A percentile compares a stretch with the other conserved stretches of the same genome.
Evolutionary conservation across 2,888 invertebrate species (phyloP).

Genomic region (Steromphala cineraria): DNA sequence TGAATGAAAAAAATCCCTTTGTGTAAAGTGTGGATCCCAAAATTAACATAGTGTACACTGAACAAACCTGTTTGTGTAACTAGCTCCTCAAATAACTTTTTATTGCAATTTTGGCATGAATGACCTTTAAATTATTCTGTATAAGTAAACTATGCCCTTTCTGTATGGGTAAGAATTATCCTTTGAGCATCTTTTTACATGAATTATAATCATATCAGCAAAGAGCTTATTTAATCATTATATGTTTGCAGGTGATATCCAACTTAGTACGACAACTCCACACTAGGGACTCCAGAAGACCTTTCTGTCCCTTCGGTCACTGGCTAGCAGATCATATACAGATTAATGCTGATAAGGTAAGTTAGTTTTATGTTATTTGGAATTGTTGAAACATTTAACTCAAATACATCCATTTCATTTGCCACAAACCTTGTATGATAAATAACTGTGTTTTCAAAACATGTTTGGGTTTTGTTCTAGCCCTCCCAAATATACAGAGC

Average conservation of each 20-base stretch:
- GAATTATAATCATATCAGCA: too few relatives aligned
- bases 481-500: conserved; percentile 69
- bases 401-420: not conserved
- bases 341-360: conserved; percentile 72
- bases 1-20: too few relatives aligned
- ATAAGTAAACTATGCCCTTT: too few relatives aligned
- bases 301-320: conserved; percentile 84
- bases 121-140: too few relatives aligned
- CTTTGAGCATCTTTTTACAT: too few relatives aligned
- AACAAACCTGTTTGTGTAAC: too few relatives aligned
- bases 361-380: not conserved
- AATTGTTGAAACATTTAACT: not conserved
- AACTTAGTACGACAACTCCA: conserved; percentile 88
- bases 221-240: not conserved
- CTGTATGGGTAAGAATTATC: too few relatives aligned
- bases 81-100: too few relatives aligned
- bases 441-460: not conserved
- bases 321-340: conserved; percentile 80
- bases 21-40: too few relatives aligned
- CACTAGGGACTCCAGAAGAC: conserved; percentile 88
- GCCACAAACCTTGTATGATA: not conserved
- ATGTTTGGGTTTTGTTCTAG: conserved; percentile 44
- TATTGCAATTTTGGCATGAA: too few relatives aligned
- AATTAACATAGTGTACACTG: too few relatives aligned
- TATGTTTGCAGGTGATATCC: conserved; percentile 80